Evolutionary conservation across 1,140 invertebrate genomes (phyloP), one percentile per base, ranked within the genome.

Genomic region (Cepaea nemoralis): DNA sequence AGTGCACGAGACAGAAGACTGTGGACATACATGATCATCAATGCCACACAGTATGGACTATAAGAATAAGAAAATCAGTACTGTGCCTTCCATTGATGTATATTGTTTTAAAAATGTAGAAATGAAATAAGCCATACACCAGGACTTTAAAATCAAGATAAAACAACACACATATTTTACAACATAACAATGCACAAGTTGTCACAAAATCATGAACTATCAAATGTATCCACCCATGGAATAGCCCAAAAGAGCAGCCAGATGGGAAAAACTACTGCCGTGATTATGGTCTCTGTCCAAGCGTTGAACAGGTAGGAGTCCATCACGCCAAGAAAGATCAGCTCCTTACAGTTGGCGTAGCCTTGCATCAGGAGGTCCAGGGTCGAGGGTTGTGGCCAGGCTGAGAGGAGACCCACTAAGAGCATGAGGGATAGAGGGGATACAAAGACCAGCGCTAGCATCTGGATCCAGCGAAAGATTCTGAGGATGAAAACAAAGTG

Each of bases 231-330:
- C 14, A 63, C 48, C 55, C 77, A 74, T 35, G 85, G 83, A 42
- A 90, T 86, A 76, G 85, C 88, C 93, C 94, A 94, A 82, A 94
- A 93, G 70, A 94, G 83, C 10, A 93, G 86, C 94, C 94, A 95
- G 77, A 93, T 92, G 22, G 94, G 94, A 76, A 94, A 88, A 73
- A 94, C 89, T 40, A 93, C 89, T 27, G 93, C 89, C 81, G 91
- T 91, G n/a, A 92, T 91, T 22, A 94, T 90, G 79, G 92, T 91
- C 85, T 93, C 94, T 33, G 94, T 91, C 94, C 94, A 95, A 88
- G 94, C 94, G 19, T 93, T 94, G 86, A 95, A 95, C 55, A 95
- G 92, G 93, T 96, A 94, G 39, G 94, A 94, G 91, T 98, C 96
- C 2, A 96, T 94, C 50, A 97, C 93, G 67, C 94, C 94, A 86